A percentile compares a stretch with the other conserved stretches of the same genome.
phyloP scores from a whole-genome alignment of 2,888 invertebrate species.

The Apodemia hepburni region DNA sequence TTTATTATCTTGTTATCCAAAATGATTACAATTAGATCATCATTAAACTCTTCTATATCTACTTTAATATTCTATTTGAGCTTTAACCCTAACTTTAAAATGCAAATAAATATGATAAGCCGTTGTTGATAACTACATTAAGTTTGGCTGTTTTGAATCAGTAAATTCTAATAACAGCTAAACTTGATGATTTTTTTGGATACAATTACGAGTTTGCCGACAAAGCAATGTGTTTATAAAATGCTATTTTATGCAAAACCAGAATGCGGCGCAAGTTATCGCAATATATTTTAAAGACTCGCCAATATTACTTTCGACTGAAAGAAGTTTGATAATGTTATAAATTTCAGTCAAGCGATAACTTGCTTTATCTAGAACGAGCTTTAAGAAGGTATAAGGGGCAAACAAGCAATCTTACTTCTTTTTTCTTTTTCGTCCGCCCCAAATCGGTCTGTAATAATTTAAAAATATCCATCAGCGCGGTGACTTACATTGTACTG shows the following conservation, averaged over 20 bases:
- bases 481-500: constrained; percentile 24
- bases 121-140: constrained; percentile 48
- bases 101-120: constrained; percentile 72
- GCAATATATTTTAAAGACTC: constrained; percentile 51
- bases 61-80: neutral
- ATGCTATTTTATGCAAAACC: constrained; percentile 65
- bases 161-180: constrained; percentile 49
- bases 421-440: constrained; percentile 99
- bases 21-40: neutral
- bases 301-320: constrained; percentile 46
- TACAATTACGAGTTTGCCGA: constrained; percentile 54
- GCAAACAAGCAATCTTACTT: constrained; percentile 92
- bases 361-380: constrained; percentile 78
- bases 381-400: constrained; percentile 77
- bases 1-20: neutral
- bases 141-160: constrained; percentile 57
- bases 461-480: constrained; percentile 71
- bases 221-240: constrained; percentile 72
- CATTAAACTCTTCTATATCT: neutral
- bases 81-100: constrained; percentile 31
- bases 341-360: constrained; percentile 70
- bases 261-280: constrained; percentile 74
- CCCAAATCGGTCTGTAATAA: constrained; percentile 93
- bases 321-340: constrained; percentile 7
- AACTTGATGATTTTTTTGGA: constrained; percentile 48